phyloP scores from a whole-genome alignment of 2,888 invertebrate species.

The Ennomos erosarius region DNA sequence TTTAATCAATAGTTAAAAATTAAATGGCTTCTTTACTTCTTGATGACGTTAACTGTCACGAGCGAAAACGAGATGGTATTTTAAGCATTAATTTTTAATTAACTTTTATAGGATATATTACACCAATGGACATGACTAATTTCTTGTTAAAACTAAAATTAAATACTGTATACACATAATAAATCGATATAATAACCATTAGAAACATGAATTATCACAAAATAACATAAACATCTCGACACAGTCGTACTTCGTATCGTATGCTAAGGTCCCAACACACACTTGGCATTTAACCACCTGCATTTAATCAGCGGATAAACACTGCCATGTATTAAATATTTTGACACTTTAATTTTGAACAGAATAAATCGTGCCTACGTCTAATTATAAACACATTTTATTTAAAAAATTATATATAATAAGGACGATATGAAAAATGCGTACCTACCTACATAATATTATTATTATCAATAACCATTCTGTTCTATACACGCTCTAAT shows the following conservation, averaged over 20 bases:
- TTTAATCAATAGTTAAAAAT: too few relatives aligned
- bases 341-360: background rate
- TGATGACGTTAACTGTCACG: too few relatives aligned
- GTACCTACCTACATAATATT: too few relatives aligned
- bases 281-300: constrained; percentile 10
- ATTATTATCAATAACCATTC: too few relatives aligned
- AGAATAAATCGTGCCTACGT: background rate
- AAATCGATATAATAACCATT: constrained; percentile 35
- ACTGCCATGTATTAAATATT: background rate
- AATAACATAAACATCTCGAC: constrained; percentile 36
- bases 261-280: constrained; percentile 22
- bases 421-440: too few relatives aligned
- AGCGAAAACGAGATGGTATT: too few relatives aligned
- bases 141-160: background rate
- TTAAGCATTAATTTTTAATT: too few relatives aligned
- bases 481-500: too few relatives aligned
- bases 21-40: too few relatives aligned
- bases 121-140: too few relatives aligned
- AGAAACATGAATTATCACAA: constrained; percentile 34
- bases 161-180: constrained; percentile 17
- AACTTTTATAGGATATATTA: too few relatives aligned
- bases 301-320: background rate
- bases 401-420: background rate
- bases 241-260: constrained; percentile 36
- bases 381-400: too few relatives aligned